These are phyloP conservation scores for Triplophysa tibetana DNA, from an alignment of 2,113 vertebrate genomes.

Conservation along the genomic window DNA sequence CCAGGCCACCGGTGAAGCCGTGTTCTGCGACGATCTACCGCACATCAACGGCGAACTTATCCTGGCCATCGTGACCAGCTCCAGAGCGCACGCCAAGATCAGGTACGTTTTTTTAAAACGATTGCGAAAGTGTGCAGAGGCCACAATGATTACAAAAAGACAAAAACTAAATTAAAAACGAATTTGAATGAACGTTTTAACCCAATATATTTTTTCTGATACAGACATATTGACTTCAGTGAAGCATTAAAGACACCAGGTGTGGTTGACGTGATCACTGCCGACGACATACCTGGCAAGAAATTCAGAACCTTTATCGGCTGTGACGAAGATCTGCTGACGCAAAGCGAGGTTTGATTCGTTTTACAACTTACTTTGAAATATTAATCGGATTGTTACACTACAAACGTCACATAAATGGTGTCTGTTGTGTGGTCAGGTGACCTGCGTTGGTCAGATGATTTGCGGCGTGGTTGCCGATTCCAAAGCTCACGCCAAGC, in stretches of 20 bases:
- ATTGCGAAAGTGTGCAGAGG: no score
- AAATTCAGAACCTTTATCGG: slow-evolving; percentile 51
- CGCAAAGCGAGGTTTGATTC: slow-evolving; percentile 62
- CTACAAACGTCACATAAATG: neutral
- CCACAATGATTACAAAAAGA: no score
- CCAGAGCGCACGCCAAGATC: slow-evolving; percentile 83
- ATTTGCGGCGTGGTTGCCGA: slow-evolving; percentile 70
- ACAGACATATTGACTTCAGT: slow-evolving; percentile 68
- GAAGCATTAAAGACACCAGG: slow-evolving; percentile 69
- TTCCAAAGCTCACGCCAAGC: slow-evolving; percentile 65
- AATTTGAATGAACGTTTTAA: no score
- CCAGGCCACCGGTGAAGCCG: slow-evolving; percentile 87
- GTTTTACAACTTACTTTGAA: neutral
- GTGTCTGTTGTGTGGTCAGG: slow-evolving; percentile 56
- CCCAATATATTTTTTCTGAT: neutral
- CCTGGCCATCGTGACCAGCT: slow-evolving; percentile 83
- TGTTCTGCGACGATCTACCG: slow-evolving; percentile 87
- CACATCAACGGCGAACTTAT: slow-evolving; percentile 80
- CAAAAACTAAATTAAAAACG: no score
- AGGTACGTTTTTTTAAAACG: slow-evolving; percentile 60
- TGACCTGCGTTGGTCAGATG: slow-evolving; percentile 73
- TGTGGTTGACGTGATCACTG: slow-evolving; percentile 71
- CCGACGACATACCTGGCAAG: slow-evolving; percentile 72
- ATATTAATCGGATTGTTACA: no score
- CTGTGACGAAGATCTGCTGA: slow-evolving; percentile 66